These are phyloP conservation scores for Cavia porcellus DNA, from an alignment of 2,113 vertebrate genomes.

Conservation along the genomic window DNA sequence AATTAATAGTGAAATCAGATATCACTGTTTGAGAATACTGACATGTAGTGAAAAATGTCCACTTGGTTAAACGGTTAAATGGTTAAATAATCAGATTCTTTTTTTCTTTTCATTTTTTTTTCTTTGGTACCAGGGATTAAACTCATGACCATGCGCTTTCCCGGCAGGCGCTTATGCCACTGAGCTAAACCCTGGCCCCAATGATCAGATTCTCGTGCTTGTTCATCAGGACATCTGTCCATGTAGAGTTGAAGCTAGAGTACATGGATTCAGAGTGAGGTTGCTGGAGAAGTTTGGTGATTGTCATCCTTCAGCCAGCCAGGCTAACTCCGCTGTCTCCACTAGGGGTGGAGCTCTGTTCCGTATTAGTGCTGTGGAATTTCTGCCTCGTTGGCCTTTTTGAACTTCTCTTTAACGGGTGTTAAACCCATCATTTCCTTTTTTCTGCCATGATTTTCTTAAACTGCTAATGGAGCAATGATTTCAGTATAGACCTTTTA, in stretches of 20 bases:
- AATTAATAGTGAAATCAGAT: conserved; percentile 19
- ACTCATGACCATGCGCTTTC: too few species aligned
- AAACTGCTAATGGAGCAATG: not conserved
- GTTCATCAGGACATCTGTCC: not conserved
- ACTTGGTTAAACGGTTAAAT: not conserved
- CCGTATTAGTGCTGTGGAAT: not conserved
- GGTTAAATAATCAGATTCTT: too few species aligned
- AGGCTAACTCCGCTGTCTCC: not conserved
- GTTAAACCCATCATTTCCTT: not conserved
- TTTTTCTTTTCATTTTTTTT: too few species aligned
- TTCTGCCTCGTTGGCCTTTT: not conserved
- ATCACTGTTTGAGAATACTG: not conserved
- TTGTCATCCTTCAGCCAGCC: not conserved
- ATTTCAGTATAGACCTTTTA: not conserved
- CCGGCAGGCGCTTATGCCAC: too few species aligned
- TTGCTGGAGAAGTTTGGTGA: not conserved
- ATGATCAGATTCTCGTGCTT: not conserved
- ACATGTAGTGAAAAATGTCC: not conserved
- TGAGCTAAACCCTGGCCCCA: too few species aligned
- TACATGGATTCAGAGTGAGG: not conserved
- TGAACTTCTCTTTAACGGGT: not conserved
- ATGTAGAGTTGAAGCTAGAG: not conserved
- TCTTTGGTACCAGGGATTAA: too few species aligned
- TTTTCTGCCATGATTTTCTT: conserved; percentile 20
- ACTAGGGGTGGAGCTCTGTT: not conserved